phyloP scores from a whole-genome alignment of 2,888 invertebrate species.

The Strigamia maritima region DNA sequence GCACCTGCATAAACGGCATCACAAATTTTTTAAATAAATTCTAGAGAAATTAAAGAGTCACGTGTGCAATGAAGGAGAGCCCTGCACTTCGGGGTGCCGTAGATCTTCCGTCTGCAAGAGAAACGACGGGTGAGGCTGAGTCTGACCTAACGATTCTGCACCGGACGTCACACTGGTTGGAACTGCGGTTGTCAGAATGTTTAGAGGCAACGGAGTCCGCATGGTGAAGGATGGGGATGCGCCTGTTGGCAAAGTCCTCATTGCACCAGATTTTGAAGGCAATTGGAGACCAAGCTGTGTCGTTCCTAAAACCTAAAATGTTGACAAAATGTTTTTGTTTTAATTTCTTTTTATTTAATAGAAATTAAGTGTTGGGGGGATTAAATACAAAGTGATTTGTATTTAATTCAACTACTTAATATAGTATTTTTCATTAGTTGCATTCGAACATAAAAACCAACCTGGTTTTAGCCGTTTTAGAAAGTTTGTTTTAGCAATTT shows the following conservation, averaged over 20 bases:
- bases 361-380: too few species aligned
- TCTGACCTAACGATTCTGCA: conserved; percentile 19
- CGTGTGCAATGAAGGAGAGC: conserved; percentile 36
- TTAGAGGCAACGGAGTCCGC: conserved; percentile 7
- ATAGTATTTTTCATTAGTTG: too few species aligned
- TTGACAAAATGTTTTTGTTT: not conserved
- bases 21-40: conserved; percentile 13
- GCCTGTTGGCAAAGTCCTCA: conserved; percentile 13
- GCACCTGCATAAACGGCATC: not conserved
- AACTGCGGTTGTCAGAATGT: conserved; percentile 29
- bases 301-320: conserved; percentile 1
- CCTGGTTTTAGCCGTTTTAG: too few species aligned
- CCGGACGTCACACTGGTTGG: conserved; percentile 23
- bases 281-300: conserved; percentile 30
- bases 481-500: too few species aligned
- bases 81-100: conserved; percentile 36
- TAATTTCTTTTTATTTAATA: too few species aligned
- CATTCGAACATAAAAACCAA: too few species aligned
- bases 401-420: too few species aligned
- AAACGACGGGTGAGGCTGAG: conserved; percentile 28
- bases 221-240: conserved; percentile 12
- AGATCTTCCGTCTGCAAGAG: conserved; percentile 38
- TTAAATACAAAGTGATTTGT: too few species aligned
- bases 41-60: conserved; percentile 19
- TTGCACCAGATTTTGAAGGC: conserved; percentile 33